Conservation (phyloP, 2,797 vertebrate species). For the Propithecus deckenii region DNA sequence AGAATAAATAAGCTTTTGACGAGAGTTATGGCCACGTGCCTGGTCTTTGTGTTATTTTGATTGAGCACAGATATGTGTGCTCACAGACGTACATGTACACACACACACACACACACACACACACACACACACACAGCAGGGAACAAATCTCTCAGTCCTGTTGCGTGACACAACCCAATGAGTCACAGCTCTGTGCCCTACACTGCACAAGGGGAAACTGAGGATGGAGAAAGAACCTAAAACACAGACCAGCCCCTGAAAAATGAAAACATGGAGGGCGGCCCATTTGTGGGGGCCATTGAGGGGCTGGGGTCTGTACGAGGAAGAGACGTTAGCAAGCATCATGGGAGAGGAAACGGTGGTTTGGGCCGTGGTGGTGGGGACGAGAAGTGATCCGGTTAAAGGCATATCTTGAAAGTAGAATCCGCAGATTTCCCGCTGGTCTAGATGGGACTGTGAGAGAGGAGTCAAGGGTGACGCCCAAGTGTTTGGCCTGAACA, state of each 20-base stretch:
- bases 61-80: not conserved
- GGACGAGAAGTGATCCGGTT: not conserved
- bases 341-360: not conserved
- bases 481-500: not conserved
- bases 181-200: not conserved
- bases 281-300: not conserved
- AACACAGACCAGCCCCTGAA: not conserved
- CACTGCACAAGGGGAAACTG: not conserved
- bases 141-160: not conserved
- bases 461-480: not conserved
- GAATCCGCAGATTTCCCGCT: not conserved
- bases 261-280: not conserved
- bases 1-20: not conserved
- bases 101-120: not conserved
- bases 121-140: not conserved
- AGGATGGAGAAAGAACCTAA: not conserved
- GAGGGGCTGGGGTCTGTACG: not conserved
- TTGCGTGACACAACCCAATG: not conserved
- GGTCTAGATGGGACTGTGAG: not conserved
- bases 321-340: accelerated
- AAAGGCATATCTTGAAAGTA: not conserved
- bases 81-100: accelerated
- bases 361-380: not conserved
- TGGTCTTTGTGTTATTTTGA: slow-evolving; percentile 30
- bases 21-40: not conserved